Percentiles rank a stretch among this genome's conserved stretches.
phyloP scores from a whole-genome alignment of 2,888 invertebrate genomes.

The Steinernema carpocapsae region DNA sequence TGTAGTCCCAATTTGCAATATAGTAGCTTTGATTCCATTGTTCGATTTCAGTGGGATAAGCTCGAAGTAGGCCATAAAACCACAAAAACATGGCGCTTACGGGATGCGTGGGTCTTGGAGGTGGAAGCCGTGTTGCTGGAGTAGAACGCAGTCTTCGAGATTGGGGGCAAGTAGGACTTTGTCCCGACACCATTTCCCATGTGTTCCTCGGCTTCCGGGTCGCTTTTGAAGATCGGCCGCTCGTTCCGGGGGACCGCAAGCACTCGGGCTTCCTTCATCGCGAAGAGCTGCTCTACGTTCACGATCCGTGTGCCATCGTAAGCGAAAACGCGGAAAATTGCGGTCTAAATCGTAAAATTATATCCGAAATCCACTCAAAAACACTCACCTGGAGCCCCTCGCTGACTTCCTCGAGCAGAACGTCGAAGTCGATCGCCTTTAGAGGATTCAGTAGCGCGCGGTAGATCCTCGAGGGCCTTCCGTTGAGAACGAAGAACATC shows the following conservation, averaged over 20 bases:
- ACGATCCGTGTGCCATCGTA: slow-evolving; percentile 54
- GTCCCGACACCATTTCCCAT: not conserved
- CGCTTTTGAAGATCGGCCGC: slow-evolving; percentile 42
- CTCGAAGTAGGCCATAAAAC: not conserved
- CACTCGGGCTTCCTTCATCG: slow-evolving; percentile 51
- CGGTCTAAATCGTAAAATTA: slow-evolving; percentile 42
- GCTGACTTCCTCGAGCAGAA: slow-evolving; percentile 58
- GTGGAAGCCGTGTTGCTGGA: slow-evolving; percentile 26
- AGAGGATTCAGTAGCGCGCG: slow-evolving; percentile 60
- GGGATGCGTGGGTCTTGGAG: slow-evolving; percentile 1
- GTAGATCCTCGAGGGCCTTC: slow-evolving; percentile 56
- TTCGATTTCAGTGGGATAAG: not conserved
- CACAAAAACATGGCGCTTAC: no score
- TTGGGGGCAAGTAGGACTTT: slow-evolving; percentile 29
- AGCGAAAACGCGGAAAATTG: slow-evolving; percentile 60
- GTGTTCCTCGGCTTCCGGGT: not conserved
- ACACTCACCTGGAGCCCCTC: slow-evolving; percentile 47
- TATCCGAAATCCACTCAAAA: not conserved
- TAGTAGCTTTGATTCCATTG: no score
- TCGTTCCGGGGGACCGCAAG: slow-evolving; percentile 64
- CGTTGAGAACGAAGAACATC: slow-evolving; percentile 64
- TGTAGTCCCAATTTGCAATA: no score
- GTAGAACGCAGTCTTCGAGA: slow-evolving; percentile 12
- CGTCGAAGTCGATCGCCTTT: slow-evolving; percentile 54
- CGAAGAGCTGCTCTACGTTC: slow-evolving; percentile 50